Evolutionary conservation across 2,113 vertebrate genomes (phyloP).

Genomic region (Heloderma charlesbogerti): DNA sequence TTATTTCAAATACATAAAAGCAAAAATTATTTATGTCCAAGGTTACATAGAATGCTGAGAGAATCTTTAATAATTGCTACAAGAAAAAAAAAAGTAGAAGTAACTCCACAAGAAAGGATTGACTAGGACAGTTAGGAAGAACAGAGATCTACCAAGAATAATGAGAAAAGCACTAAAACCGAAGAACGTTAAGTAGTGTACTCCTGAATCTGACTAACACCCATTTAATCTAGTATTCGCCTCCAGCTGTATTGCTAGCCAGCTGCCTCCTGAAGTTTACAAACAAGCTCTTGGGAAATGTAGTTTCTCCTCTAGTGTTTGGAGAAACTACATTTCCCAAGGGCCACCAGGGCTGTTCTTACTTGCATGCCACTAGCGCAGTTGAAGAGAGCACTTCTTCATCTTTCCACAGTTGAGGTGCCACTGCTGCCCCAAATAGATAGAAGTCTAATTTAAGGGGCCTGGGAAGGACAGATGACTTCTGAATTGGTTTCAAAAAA

Average conservation of each 20-base stretch:
- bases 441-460: too few relatives aligned
- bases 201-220: too few relatives aligned
- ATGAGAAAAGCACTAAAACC: background rate
- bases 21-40: background rate
- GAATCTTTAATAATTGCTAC: background rate
- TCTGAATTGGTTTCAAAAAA: background rate
- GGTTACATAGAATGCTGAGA: background rate
- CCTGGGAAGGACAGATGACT: background rate
- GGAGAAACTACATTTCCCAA: too few relatives aligned
- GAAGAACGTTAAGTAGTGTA: background rate
- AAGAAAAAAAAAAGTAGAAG: background rate
- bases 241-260: background rate
- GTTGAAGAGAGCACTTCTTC: too few relatives aligned
- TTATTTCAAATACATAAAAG: slow-evolving; percentile 11
- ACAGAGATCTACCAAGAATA: background rate
- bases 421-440: too few relatives aligned
- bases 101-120: background rate
- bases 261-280: too few relatives aligned
- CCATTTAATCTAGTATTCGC: background rate
- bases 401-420: too few relatives aligned
- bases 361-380: too few relatives aligned
- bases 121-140: background rate
- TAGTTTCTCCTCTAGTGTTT: too few relatives aligned
- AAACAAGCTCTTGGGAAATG: too few relatives aligned
- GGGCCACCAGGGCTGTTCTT: too few relatives aligned